Evolutionary conservation across 2,797 vertebrate genomes (phyloP).

Genomic region (Mallotus villosus): DNA sequence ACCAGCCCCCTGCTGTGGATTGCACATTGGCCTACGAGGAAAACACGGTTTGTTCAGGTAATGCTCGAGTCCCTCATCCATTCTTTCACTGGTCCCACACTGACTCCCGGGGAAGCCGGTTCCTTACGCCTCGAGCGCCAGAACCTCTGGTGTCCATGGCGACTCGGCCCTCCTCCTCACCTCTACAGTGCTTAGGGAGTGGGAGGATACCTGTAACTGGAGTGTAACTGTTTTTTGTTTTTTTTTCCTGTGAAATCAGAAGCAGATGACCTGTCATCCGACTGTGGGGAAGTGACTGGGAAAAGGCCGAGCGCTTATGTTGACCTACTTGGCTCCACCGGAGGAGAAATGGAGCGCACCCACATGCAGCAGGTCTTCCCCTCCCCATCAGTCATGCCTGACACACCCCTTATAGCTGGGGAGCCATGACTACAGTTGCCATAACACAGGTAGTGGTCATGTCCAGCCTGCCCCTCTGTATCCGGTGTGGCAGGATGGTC

Average conservation of each 20-base stretch:
- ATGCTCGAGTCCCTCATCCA: neutral
- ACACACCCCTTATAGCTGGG: neutral
- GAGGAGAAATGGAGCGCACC: slow-evolving; percentile 32
- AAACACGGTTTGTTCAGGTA: slow-evolving; percentile 36
- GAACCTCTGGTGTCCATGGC: neutral
- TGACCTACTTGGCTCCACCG: slow-evolving; percentile 44
- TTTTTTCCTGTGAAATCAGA: slow-evolving; percentile 34
- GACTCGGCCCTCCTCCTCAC: neutral
- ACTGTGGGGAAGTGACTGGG: neutral
- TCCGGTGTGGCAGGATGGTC: slow-evolving; percentile 29
- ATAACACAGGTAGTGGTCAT: slow-evolving; percentile 47
- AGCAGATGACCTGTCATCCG: slow-evolving; percentile 28
- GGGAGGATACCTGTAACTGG: no score
- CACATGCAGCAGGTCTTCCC: slow-evolving; percentile 12
- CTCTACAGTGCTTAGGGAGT: neutral
- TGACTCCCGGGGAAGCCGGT: no score
- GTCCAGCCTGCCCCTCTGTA: slow-evolving; percentile 24
- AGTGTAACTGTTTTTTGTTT: neutral
- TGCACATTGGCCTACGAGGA: slow-evolving; percentile 15
- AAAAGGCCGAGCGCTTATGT: slow-evolving; percentile 56
- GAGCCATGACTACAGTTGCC: slow-evolving; percentile 54
- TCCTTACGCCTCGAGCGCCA: neutral
- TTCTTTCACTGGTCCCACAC: neutral
- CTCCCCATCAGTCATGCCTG: slow-evolving; percentile 23
- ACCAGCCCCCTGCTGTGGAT: slow-evolving; percentile 30